phyloP scores from a whole-genome alignment of 2,113 vertebrate species.

The Chinchilla lanigera region DNA sequence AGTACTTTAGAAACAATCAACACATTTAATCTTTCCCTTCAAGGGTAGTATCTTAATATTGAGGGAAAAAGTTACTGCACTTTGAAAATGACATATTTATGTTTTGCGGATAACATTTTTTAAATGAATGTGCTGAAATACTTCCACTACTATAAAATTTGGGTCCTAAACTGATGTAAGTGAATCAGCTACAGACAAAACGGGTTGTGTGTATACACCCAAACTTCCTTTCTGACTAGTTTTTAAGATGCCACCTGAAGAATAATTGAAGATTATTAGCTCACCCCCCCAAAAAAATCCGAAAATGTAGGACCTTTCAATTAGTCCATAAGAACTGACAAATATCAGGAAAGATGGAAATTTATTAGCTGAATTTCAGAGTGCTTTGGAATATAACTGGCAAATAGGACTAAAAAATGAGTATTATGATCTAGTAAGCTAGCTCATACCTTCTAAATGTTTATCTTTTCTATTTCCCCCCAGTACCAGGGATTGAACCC shows the following conservation, averaged over 20 bases:
- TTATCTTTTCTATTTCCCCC: background rate
- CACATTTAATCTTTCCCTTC: background rate
- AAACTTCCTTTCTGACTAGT: conserved; percentile 26
- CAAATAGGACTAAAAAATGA: background rate
- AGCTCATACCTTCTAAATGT: background rate
- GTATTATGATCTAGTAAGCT: conserved; percentile 16
- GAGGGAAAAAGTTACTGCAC: background rate
- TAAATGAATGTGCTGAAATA: background rate
- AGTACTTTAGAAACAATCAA: conserved; percentile 8
- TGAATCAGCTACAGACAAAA: conserved; percentile 26
- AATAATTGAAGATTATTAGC: background rate
- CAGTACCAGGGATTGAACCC: background rate
- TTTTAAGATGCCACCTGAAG: conserved; percentile 29
- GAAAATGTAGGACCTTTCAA: background rate
- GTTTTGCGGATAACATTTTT: conserved; percentile 19
- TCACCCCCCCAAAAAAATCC: background rate
- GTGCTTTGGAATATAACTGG: background rate
- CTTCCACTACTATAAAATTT: background rate
- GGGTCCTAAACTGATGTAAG: background rate
- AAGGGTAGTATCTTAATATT: background rate
- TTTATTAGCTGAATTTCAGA: conserved; percentile 35
- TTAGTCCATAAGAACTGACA: background rate
- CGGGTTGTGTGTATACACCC: background rate
- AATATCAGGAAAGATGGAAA: background rate
- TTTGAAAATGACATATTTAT: conserved; percentile 41